Base-by-base conservation (phyloP, 2,888 invertebrate genomes). In the Cacoxenus indagator region DNA sequence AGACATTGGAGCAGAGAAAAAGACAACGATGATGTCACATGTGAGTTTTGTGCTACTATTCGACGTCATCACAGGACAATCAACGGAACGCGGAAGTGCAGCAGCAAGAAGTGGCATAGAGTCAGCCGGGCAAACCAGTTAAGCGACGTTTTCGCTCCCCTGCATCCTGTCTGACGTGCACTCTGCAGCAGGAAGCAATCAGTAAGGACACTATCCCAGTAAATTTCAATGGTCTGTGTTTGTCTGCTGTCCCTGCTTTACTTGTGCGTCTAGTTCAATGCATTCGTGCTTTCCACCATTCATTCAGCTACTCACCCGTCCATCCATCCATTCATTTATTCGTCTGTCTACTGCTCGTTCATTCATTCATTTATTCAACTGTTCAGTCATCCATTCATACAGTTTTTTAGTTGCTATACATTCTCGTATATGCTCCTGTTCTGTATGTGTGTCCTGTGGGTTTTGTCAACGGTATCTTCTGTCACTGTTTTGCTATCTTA, bases 101-200 rank as follows among this genome's bases (percentile, higher is more conserved):
- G 65, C 76, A 81, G 37, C 37, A 37, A 37, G 14, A 8, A 37
- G 37, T 11, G 8, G 37, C 37, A 37, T 4, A 14, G 5, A 4
- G 37, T 31, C 9, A 31, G 31, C 9, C 74, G 76, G 68, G 68
- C 29, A 73, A 59, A 73, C 65, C 66, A 57, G 70, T 67, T 70
- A 65, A 55, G 64, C 67, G 22, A 51, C 1, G 4, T 51, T 51
- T 22, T 66, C 61, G 68, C 70, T 55, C 65, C 37, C 26, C 11
- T 29, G 8, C 26, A 27, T 26, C 26, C n/a, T 43, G 31, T 17
- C 46, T 26, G 45, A 43, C 62, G 27, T 54, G 68, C 65, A 69
- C 70, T 73, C 71, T 73, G 73, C 77, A 79, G 73, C 76, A 83
- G 83, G 83, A 84, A 84, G 85, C 85, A 84, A 84, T 84, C 83